Evolutionary conservation across 2,797 vertebrate genomes (phyloP), one percentile per base, ranked within the genome.

Genomic region (Gila robusta): DNA sequence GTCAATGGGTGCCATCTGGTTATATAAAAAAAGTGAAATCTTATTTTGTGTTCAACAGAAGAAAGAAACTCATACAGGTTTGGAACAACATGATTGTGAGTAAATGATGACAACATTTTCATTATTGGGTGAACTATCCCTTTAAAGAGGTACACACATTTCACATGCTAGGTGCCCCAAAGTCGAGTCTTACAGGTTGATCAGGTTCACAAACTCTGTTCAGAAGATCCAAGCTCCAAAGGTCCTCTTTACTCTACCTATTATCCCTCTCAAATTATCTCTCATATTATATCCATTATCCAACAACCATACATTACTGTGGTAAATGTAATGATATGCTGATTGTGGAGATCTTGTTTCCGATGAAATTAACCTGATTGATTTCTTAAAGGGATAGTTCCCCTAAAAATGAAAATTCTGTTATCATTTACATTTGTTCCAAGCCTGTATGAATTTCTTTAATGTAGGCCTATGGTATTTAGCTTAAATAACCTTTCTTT

Each of bases 141-240:
- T 49, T 49, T 85, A 85, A 85, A 85, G 69, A 73, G 54, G 66
- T 69, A 85, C 26, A 35, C 64, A 69, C 44, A 26, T 59, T 78
- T 59, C 16, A 39, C 64, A 17, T 12, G n/a, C 7, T 1, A 12
- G 28, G 14, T 28, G 16, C 7, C 7, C 0, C 6, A 4, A 23
- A 79, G 35, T 47, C 44, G 14, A 79, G 39, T 44, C n/a, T 28
- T 39, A 19, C 49, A 41, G 78, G 37, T 47, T 21, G 2, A 32
- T 66, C 74, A n/a, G 11, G 32, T 52, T 35, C 6, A 37, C 28
- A n/a, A 5, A n/a, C 37, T 12, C 21, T 41, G 69, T n/a, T 49
- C 71, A 21, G 44, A 73, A 32, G 6, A 6, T 66, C 14, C 44
- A 49, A 44, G 2, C 5, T 64, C 16, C 47, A 52, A 49, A 17